phyloP scores from a whole-genome alignment of 2,888 invertebrate species.

The Sicus ferrugineus region DNA sequence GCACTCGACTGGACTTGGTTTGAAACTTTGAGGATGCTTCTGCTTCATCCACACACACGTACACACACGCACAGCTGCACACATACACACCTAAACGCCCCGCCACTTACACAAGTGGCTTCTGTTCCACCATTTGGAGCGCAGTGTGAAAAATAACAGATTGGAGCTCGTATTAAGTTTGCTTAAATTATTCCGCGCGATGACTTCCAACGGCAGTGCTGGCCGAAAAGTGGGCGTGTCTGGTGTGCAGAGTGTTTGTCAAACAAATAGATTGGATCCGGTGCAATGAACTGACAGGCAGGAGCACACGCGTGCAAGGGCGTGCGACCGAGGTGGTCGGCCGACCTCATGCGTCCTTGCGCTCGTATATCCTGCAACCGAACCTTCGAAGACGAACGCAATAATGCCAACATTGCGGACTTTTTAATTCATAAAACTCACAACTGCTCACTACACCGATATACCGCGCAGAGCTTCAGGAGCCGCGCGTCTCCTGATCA shows the following conservation, averaged over 20 bases:
- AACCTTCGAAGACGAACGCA: too few relatives aligned
- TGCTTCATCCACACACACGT: not conserved
- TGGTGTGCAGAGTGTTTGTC: too few relatives aligned
- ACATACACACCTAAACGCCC: not conserved
- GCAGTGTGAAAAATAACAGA: conserved; percentile 2
- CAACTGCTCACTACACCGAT: not conserved
- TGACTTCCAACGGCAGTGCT: conserved; percentile 26
- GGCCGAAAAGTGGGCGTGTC: not conserved
- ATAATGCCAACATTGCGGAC: too few relatives aligned
- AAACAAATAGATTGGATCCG: too few relatives aligned
- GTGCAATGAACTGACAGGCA: too few relatives aligned
- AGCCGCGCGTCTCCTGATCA: too few relatives aligned
- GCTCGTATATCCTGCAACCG: too few relatives aligned
- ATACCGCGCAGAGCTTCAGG: too few relatives aligned
- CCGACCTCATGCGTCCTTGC: too few relatives aligned
- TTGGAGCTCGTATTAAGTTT: conserved; percentile 22
- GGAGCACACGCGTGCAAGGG: too few relatives aligned
- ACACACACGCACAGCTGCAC: not conserved
- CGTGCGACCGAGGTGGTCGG: too few relatives aligned
- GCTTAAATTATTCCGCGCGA: conserved; percentile 20
- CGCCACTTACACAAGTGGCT: not conserved
- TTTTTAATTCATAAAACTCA: too few relatives aligned
- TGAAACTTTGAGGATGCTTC: conserved; percentile 9
- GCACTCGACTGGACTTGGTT: conserved; percentile 12
- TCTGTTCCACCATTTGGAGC: conserved; percentile 12